Conservation (phyloP, 1,140 invertebrate species). For the Drosophila quadrilineata region DNA sequence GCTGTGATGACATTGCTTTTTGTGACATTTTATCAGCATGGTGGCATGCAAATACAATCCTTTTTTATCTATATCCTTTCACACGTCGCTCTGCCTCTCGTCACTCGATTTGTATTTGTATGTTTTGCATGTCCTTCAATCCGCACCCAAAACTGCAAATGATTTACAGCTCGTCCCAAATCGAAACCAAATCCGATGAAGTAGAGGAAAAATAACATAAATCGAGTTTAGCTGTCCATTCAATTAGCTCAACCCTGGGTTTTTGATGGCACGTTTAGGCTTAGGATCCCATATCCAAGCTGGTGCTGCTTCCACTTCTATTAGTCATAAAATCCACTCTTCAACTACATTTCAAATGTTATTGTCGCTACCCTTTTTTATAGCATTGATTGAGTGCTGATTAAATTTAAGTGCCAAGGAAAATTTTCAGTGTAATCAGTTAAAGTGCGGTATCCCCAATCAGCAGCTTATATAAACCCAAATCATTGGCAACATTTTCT, state of each 20-base stretch:
- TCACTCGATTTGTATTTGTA: constrained; percentile 3
- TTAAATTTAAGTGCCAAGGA: constrained; percentile 47
- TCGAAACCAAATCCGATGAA: constrained; percentile 25
- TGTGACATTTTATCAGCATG: constrained; percentile 61
- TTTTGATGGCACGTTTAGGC: constrained; percentile 7
- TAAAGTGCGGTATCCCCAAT: constrained; percentile 23
- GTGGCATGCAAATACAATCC: constrained; percentile 33
- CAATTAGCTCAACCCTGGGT: constrained; percentile 34
- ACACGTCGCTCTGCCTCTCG: neutral
- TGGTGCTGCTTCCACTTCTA: constrained; percentile 31
- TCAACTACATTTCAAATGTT: constrained; percentile 7
- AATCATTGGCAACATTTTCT: neutral
- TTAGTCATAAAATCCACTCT: constrained; percentile 26
- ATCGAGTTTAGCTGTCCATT: constrained; percentile 36
- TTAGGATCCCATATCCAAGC: constrained; percentile 24
- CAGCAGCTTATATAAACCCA: constrained; percentile 37
- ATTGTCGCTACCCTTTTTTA: constrained; percentile 24
- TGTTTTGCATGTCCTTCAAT: constrained; percentile 57
- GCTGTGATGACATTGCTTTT: constrained; percentile 52
- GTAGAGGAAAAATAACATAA: constrained; percentile 23
- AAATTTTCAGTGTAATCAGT: constrained; percentile 37
- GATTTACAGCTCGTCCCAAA: constrained; percentile 40
- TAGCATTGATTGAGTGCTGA: constrained; percentile 45
- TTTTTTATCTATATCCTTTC: constrained; percentile 1
- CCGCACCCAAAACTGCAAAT: constrained; percentile 53